phyloP scores from a whole-genome alignment of 2,113 vertebrate genomes.

The Heliornis fulica region DNA sequence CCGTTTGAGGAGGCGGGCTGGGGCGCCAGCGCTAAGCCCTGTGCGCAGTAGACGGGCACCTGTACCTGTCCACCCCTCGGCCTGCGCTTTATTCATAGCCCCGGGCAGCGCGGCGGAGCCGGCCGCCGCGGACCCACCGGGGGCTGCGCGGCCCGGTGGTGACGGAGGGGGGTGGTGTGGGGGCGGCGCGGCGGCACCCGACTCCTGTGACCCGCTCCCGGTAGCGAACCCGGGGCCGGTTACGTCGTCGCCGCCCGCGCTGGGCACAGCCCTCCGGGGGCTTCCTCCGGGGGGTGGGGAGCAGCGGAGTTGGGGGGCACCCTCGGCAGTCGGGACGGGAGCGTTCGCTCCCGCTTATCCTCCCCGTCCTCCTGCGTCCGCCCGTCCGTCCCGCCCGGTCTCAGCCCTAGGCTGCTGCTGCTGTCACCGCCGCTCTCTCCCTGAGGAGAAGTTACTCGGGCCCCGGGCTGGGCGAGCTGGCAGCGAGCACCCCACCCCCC shows the following conservation, averaged over 20 bases:
- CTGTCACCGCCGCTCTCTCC: background rate
- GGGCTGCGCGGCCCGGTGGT: background rate
- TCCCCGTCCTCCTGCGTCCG: background rate
- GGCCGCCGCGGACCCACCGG: background rate
- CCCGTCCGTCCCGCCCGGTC: background rate
- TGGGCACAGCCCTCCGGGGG: background rate
- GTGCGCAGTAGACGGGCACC: constrained; percentile 1
- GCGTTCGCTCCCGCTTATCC: background rate
- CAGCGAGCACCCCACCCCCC: too few species aligned
- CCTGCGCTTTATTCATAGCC: background rate
- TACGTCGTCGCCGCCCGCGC: background rate
- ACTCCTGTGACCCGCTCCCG: background rate
- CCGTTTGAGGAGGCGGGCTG: constrained; percentile 34
- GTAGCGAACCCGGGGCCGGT: background rate
- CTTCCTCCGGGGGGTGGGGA: background rate
- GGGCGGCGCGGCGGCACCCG: background rate
- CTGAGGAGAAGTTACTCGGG: background rate
- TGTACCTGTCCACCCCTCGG: constrained; percentile 11
- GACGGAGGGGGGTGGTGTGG: background rate
- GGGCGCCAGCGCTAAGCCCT: background rate
- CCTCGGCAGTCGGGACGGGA: background rate
- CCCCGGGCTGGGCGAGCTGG: background rate
- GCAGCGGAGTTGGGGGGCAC: background rate
- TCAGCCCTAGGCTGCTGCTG: background rate
- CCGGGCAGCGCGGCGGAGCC: background rate